Evolutionary conservation across 1,140 invertebrate species (phyloP).

Genomic region (Lasaia peninsularis): DNA sequence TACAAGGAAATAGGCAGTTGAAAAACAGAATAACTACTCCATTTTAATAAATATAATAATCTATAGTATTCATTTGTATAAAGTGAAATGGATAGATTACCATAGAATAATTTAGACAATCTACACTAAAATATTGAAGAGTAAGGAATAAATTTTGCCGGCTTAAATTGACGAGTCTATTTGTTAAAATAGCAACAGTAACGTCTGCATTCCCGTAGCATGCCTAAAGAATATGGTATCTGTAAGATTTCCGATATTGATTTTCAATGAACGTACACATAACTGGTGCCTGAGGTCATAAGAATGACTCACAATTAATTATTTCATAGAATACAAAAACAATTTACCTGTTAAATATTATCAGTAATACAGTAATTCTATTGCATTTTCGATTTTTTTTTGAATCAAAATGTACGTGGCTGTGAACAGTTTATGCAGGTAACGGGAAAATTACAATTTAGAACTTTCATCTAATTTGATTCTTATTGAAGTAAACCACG

Average conservation of each 20-base stretch:
- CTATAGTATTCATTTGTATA: too few species aligned
- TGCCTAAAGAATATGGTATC: too few species aligned
- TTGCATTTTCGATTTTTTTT: not conserved
- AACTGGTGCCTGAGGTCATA: not conserved
- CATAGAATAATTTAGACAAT: too few species aligned
- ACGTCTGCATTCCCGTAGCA: too few species aligned
- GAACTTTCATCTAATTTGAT: not conserved
- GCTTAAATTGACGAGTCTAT: too few species aligned
- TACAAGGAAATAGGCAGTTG: too few species aligned
- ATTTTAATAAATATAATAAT: too few species aligned
- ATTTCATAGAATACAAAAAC: not conserved
- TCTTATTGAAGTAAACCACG: not conserved
- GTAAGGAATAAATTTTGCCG: too few species aligned
- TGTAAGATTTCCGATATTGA: not conserved
- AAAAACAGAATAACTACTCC: too few species aligned
- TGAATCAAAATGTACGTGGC: not conserved
- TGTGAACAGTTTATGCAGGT: not conserved
- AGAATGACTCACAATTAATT: not conserved
- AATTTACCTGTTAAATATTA: not conserved
- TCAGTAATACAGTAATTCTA: not conserved
- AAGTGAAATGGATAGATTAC: too few species aligned
- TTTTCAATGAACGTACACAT: not conserved
- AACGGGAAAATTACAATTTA: not conserved
- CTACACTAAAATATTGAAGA: too few species aligned
- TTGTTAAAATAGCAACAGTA: too few species aligned